Evolutionary conservation across 2,797 vertebrate species (phyloP).

Genomic region (Diglossa cyanea): DNA sequence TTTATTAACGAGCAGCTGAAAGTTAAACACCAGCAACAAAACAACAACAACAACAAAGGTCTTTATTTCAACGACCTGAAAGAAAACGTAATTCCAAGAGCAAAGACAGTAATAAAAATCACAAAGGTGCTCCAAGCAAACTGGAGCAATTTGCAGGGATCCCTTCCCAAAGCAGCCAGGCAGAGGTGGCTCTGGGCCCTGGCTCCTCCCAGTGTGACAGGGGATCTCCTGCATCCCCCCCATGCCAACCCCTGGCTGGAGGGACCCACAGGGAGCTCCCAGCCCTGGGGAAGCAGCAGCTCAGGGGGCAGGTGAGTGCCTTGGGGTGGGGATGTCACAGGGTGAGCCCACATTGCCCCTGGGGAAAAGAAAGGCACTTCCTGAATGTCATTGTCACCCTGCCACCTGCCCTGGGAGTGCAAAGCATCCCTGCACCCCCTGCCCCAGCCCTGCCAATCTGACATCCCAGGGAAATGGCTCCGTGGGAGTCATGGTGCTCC

Average conservation of each 20-base stretch:
- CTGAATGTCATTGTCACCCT: background rate
- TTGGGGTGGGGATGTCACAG: background rate
- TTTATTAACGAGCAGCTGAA: background rate
- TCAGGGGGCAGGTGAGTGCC: background rate
- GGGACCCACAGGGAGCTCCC: background rate
- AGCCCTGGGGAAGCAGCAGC: background rate
- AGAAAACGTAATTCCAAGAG: background rate
- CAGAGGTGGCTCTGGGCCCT: background rate
- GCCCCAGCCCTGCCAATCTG: background rate
- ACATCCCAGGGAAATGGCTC: background rate
- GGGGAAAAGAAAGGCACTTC: conserved; percentile 43
- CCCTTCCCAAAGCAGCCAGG: background rate
- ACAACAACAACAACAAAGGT: background rate
- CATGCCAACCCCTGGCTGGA: background rate
- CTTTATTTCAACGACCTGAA: conserved; percentile 28
- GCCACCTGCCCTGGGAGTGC: background rate
- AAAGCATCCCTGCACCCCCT: background rate
- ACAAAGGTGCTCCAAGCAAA: background rate
- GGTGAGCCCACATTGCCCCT: background rate
- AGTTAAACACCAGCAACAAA: background rate
- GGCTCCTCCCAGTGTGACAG: background rate
- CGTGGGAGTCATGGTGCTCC: background rate
- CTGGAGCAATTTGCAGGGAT: rapidly evolving
- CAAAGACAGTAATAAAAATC: background rate
- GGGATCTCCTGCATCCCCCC: background rate